These are phyloP conservation scores for Pristionchus exspectatus DNA, from an alignment of 2,888 invertebrate species.

Conservation along the genomic window DNA sequence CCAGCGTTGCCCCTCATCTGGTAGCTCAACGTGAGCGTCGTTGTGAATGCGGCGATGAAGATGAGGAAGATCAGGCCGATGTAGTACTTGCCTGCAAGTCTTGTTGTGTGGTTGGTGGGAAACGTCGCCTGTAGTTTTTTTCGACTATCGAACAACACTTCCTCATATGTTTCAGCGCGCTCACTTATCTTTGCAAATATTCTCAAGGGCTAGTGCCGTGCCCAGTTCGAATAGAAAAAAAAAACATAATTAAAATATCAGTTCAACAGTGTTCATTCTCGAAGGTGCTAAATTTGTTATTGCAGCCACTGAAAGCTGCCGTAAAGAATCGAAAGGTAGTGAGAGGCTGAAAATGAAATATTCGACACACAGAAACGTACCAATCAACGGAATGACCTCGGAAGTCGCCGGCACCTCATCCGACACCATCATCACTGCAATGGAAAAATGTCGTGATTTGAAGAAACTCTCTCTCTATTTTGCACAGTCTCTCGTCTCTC, in stretches of 20 bases:
- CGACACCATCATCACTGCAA: slow-evolving; percentile 75
- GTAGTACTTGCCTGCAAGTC: slow-evolving; percentile 71
- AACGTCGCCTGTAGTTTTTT: not conserved
- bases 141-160: no score
- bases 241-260: no score
- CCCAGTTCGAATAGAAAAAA: no score
- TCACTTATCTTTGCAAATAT: no score
- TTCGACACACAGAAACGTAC: slow-evolving; percentile 17
- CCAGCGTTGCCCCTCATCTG: slow-evolving; percentile 76
- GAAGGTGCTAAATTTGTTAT: no score
- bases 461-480: not conserved
- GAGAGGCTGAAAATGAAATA: no score
- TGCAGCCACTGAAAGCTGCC: no score
- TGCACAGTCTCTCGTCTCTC: not conserved
- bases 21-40: slow-evolving; percentile 74
- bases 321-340: not conserved
- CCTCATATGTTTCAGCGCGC: no score
- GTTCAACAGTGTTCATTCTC: no score
- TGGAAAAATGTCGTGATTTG: slow-evolving; percentile 52
- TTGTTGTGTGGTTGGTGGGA: not conserved
- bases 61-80: slow-evolving; percentile 76
- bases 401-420: slow-evolving; percentile 76
- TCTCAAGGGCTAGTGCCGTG: no score
- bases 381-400: slow-evolving; percentile 76
- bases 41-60: slow-evolving; percentile 75